Base-by-base conservation (phyloP, 1,140 invertebrate species). In the Amphibalanus amphitrite region DNA sequence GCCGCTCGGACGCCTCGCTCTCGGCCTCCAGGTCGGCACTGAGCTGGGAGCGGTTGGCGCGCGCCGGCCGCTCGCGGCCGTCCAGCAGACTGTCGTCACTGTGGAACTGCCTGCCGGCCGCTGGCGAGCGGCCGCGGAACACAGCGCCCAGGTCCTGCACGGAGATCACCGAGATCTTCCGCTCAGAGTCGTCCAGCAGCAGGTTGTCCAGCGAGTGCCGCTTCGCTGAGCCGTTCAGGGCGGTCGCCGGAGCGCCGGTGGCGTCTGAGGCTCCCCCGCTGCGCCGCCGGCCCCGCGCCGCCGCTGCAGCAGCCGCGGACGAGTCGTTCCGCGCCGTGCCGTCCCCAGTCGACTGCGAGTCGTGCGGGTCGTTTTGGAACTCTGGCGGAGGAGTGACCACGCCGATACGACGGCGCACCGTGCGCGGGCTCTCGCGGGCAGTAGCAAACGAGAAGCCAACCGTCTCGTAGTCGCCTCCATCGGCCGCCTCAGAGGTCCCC, bases 81-180 rank as follows among this genome's bases (percentile, higher is more conserved):
- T 59, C 47, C 47, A 59, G 13, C 47, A 59, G 47, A 23, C 47
- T 59, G 47, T 59, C 47, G 47, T 59, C 47, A 23, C 47, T 59
- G 47, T 59, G 47, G 47, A 59, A 59, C 13, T 17, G 26, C 25
- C 47, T 23, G n/a, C 28, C 23, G 71, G 69, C 6, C 71, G 71
- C 47, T 73, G 67, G 28, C 70, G 25, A 68, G 71, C 75, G 15
- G 74, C 72, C 75, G n/a, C 73, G 74, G 69, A 76, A 75, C n/a
- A 75, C 77, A 23, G 78, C 74, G 67, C 75, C 74, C 29, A 78
- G 71, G 71, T 78, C 78, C 59, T 75, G 75, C 30, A 78, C 30
- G 69, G 75, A 76, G 29, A 78, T 78, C 26, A 78, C 76, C 23
- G 77, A 76, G 28, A 76, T 74, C 69, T 78, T 78, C 40, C 77